phyloP scores from a whole-genome alignment of 1,140 invertebrate genomes.

The Hydropsyche tenuis region DNA sequence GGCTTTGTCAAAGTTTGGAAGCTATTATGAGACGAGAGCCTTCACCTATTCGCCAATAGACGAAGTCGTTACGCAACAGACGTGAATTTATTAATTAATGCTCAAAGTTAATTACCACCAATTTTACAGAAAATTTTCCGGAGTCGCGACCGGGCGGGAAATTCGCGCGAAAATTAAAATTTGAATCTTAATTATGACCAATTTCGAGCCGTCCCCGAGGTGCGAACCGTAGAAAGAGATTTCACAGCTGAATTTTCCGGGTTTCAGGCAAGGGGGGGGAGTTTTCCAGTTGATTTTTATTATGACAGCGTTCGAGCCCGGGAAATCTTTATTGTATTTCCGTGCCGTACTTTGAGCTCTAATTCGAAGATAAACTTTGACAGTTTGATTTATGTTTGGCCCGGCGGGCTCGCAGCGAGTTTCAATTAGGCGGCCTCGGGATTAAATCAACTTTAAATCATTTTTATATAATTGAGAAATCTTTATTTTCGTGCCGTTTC shows the following conservation, averaged over 20 bases:
- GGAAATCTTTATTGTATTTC: conserved; percentile 37
- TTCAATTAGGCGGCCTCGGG: conserved; percentile 20
- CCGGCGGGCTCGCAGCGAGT: neutral
- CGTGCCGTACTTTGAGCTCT: conserved; percentile 24
- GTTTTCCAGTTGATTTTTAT: conserved; percentile 38
- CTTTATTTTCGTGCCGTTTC: neutral
- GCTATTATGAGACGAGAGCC: neutral
- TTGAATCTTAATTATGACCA: conserved; percentile 38
- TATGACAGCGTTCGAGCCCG: conserved; percentile 34
- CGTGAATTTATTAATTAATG: conserved; percentile 43
- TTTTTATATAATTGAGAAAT: conserved; percentile 29
- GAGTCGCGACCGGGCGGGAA: neutral
- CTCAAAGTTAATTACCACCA: conserved; percentile 43
- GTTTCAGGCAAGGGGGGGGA: neutral
- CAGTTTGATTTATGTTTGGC: conserved; percentile 38
- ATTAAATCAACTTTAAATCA: conserved; percentile 29
- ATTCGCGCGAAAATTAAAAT: conserved; percentile 31
- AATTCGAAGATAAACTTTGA: conserved; percentile 42
- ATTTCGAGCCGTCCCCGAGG: conserved; percentile 16
- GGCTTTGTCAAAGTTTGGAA: no score
- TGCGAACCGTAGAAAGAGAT: neutral
- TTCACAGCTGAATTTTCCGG: no score
- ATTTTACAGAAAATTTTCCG: conserved; percentile 19
- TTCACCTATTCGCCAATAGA: neutral
- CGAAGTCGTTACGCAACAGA: neutral